Evolutionary conservation across 2,888 invertebrate species (phyloP).

Genomic region (Heliconius charithonia): DNA sequence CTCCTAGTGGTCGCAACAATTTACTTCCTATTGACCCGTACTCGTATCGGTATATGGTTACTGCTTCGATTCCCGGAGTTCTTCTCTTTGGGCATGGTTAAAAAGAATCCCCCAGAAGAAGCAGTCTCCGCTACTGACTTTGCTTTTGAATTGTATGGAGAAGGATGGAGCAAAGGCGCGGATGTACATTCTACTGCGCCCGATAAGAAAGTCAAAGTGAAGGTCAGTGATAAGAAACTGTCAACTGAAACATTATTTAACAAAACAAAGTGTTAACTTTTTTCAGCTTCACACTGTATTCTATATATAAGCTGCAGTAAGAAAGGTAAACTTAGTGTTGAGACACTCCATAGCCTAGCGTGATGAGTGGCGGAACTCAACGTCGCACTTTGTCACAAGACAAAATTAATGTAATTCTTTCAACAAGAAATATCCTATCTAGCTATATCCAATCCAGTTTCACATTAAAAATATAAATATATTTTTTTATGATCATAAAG

Average conservation of each 20-base stretch:
- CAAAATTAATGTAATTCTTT: too few species aligned
- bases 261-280: too few species aligned
- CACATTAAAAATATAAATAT: too few species aligned
- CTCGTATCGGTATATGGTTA: constrained; percentile 54
- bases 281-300: too few species aligned
- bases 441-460: too few species aligned
- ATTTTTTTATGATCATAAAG: too few species aligned
- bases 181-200: constrained; percentile 83
- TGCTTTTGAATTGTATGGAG: constrained; percentile 87
- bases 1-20: constrained; percentile 83
- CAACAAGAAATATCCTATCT: too few species aligned
- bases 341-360: too few species aligned
- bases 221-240: constrained; percentile 79
- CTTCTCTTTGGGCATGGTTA: constrained; percentile 88
- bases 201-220: constrained; percentile 85
- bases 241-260: neutral
- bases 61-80: constrained; percentile 67
- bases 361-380: too few species aligned
- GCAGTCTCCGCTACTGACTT: constrained; percentile 85
- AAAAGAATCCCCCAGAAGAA: constrained; percentile 86
- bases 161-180: constrained; percentile 88
- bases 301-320: too few species aligned
- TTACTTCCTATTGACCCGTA: constrained; percentile 54
- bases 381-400: too few species aligned
- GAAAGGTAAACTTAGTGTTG: too few species aligned